A percentile compares a stretch with the other conserved stretches of the same genome.
Evolutionary conservation across 2,113 vertebrate genomes (phyloP).

Genomic region (Muntiacus muntjak): DNA sequence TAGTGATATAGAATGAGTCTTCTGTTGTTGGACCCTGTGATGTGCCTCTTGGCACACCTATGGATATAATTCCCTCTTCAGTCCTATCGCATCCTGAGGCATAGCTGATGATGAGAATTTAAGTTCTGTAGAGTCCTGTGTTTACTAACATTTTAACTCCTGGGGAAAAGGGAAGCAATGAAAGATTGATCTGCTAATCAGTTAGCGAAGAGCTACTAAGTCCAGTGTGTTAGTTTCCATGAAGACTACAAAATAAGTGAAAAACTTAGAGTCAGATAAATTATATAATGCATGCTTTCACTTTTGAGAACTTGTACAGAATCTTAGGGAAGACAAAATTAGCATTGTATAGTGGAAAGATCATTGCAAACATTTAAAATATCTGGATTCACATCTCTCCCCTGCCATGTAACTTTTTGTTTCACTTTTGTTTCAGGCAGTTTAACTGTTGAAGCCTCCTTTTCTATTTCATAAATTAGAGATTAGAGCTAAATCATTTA

Average conservation of each 20-base stretch:
- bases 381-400: not conserved
- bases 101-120: not conserved
- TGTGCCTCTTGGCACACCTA: not conserved
- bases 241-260: not conserved
- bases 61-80: not conserved
- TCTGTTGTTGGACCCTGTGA: not conserved
- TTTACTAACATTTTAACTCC: not conserved
- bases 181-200: not conserved
- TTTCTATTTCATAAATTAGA: not conserved
- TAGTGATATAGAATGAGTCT: not conserved
- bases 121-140: not conserved
- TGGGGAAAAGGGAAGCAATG: not conserved
- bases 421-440: not conserved
- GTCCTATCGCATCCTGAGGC: not conserved
- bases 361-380: not conserved
- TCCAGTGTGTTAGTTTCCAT: not conserved
- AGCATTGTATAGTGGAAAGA: not conserved
- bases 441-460: not conserved
- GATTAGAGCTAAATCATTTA: not conserved
- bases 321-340: conserved; percentile 17
- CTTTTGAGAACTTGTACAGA: not conserved
- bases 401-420: not conserved
- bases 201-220: not conserved
- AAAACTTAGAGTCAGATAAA: conserved; percentile 2
- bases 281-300: not conserved